Conservation (phyloP, 2,888 invertebrate genomes). For the Apamea anceps region DNA sequence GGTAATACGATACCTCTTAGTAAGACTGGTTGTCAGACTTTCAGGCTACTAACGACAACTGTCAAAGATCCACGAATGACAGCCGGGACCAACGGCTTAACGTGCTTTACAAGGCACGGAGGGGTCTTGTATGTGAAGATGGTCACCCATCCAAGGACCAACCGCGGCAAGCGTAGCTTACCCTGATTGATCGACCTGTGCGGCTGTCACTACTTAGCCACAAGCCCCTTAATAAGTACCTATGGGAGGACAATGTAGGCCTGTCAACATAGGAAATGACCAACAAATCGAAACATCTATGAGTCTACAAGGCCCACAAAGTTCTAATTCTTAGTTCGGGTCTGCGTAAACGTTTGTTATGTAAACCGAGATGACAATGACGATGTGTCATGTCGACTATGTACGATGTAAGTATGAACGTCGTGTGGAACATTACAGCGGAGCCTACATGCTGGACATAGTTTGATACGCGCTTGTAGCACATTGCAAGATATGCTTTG, state of each 20-base stretch:
- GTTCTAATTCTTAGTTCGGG: not conserved
- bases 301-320: too few relatives aligned
- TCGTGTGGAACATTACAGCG: constrained; percentile 35
- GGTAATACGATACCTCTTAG: too few relatives aligned
- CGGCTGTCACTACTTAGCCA: not conserved
- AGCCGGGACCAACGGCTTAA: too few relatives aligned
- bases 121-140: too few relatives aligned
- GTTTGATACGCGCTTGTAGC: constrained; percentile 5
- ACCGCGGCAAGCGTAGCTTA: not conserved
- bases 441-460: constrained; percentile 48
- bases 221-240: not conserved
- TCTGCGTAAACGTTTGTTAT: not conserved
- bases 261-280: too few relatives aligned
- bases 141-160: too few relatives aligned
- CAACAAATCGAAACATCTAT: too few relatives aligned
- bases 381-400: constrained; percentile 38
- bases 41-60: too few relatives aligned
- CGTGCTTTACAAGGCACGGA: too few relatives aligned
- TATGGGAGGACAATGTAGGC: too few relatives aligned
- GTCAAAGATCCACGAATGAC: too few relatives aligned
- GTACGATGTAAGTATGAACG: constrained; percentile 32
- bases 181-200: not conserved
- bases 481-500: constrained; percentile 26
- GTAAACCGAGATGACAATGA: constrained; percentile 15
- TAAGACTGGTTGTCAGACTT: too few relatives aligned